These are phyloP conservation scores for Zapus hudsonius DNA, from an alignment of 2,113 vertebrate species.

Conservation along the genomic window DNA sequence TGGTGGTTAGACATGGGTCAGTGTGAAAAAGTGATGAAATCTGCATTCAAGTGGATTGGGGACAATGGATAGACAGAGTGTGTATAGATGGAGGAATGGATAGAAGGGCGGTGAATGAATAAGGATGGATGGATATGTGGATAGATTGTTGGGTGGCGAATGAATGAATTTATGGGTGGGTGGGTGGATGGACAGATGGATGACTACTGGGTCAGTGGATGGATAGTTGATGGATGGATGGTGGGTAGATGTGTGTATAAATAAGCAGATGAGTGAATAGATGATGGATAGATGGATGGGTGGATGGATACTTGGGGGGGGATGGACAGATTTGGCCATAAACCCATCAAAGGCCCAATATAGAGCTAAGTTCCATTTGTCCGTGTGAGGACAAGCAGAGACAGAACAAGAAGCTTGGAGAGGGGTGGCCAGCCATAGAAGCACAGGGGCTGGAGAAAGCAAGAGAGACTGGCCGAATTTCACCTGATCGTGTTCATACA, in stretches of 20 bases:
- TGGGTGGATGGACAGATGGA: not conserved
- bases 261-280: not conserved
- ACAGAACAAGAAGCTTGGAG: not conserved
- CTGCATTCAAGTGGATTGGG: not conserved
- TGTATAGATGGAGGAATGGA: too few relatives aligned
- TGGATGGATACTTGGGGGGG: not conserved
- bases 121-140: not conserved
- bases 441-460: not conserved
- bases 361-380: not conserved
- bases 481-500: not conserved
- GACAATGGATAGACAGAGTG: not conserved
- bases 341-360: too few relatives aligned
- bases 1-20: too few relatives aligned
- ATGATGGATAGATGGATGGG: not conserved
- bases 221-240: not conserved
- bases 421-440: not conserved
- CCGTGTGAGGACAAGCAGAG: too few relatives aligned
- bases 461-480: not conserved
- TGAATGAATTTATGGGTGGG: not conserved
- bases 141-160: not conserved
- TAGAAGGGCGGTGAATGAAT: too few relatives aligned
- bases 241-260: not conserved
- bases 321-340: not conserved
- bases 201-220: too few relatives aligned
- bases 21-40: not conserved